Evolutionary conservation across 2,888 invertebrate species (phyloP).

Genomic region (Meteorus colon): DNA sequence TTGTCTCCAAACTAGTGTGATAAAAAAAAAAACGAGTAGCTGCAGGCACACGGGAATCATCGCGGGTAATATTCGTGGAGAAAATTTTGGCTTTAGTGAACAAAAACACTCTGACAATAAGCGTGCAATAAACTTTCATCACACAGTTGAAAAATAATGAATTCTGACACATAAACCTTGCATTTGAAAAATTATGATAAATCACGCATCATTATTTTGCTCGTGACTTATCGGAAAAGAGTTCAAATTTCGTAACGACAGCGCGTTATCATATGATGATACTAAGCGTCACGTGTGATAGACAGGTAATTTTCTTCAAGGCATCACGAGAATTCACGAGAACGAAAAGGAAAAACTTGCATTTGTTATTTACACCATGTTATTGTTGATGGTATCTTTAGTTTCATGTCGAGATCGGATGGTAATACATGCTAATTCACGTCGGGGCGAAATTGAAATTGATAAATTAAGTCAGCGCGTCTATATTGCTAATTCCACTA

Average conservation of each 20-base stretch:
- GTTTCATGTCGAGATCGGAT: neutral
- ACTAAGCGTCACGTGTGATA: neutral
- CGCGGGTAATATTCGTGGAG: neutral
- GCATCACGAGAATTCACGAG: neutral
- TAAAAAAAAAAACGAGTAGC: no score
- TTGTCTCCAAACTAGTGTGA: no score
- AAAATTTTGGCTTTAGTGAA: neutral
- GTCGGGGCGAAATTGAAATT: neutral
- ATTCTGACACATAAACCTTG: neutral
- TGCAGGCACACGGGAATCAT: neutral
- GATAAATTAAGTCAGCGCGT: neutral
- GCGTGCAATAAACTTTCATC: neutral
- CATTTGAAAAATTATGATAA: neutral
- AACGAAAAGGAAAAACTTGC: neutral
- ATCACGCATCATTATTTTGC: neutral
- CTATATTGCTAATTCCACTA: neutral
- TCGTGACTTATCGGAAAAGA: neutral
- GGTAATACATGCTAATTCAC: neutral
- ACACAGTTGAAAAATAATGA: neutral
- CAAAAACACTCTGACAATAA: neutral
- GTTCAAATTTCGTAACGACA: neutral
- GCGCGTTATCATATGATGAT: neutral
- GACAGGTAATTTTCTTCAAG: neutral
- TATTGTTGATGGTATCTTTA: neutral
- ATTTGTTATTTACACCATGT: neutral